These are phyloP conservation scores for Aphis craccivora DNA, from an alignment of 1,140 invertebrate genomes.

Conservation along the genomic window DNA sequence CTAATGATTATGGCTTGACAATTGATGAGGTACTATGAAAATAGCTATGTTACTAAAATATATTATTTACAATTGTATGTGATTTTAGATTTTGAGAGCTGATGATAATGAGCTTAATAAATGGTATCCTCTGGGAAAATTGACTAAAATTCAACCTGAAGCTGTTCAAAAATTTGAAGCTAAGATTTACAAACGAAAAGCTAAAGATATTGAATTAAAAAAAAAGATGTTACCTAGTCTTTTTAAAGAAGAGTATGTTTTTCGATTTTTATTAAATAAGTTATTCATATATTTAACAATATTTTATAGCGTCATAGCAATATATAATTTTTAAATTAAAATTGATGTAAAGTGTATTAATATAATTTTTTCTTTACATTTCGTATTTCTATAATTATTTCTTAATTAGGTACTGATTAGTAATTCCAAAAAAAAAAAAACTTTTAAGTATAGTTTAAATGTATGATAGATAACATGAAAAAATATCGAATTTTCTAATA, in stretches of 20 bases:
- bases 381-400: background rate
- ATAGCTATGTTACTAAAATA: conserved; percentile 4
- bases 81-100: conserved; percentile 80
- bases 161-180: conserved; percentile 83
- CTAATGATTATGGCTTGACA: conserved; percentile 91
- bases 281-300: background rate
- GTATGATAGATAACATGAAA: background rate
- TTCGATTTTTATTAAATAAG: background rate
- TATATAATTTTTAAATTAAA: background rate
- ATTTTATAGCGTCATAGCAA: background rate
- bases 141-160: conserved; percentile 79
- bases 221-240: conserved; percentile 86
- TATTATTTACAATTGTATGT: background rate
- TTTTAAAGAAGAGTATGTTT: conserved; percentile 66
- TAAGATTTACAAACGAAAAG: conserved; percentile 78
- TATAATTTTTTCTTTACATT: background rate
- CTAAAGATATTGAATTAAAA: conserved; percentile 76
- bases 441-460: background rate
- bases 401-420: background rate
- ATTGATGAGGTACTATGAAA: conserved; percentile 78
- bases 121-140: conserved; percentile 94
- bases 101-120: conserved; percentile 92
- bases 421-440: background rate
- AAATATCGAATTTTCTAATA: background rate
- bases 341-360: background rate